Percentiles rank a stretch among this genome's conserved stretches.
Conservation (phyloP, 1,140 invertebrate species). For the Caenorhabditis tropicalis region DNA sequence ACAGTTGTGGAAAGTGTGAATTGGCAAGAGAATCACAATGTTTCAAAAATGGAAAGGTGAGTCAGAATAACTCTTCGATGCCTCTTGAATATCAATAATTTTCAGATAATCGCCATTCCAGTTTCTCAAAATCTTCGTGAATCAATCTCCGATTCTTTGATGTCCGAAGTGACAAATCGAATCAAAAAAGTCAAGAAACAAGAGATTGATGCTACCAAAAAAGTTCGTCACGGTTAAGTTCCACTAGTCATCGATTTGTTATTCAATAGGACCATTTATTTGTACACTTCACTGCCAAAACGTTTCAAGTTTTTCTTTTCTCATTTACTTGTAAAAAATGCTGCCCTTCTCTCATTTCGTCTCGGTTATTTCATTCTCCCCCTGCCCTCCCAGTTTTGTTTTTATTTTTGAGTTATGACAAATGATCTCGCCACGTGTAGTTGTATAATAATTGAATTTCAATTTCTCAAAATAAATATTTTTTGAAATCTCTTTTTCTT, state of each 20-base stretch:
- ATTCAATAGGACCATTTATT: background rate
- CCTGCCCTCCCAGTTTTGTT: too few relatives aligned
- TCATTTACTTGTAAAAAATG: constrained; percentile 30
- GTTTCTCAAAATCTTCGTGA: constrained; percentile 41
- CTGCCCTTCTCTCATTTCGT: background rate
- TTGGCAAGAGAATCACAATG: constrained; percentile 45
- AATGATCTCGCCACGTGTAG: constrained; percentile 27
- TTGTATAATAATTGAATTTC: background rate
- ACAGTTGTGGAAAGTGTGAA: constrained; percentile 57
- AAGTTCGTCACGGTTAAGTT: background rate
- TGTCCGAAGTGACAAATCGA: constrained; percentile 8
- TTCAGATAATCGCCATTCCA: constrained; percentile 37
- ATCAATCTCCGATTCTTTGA: constrained; percentile 40
- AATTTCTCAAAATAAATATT: constrained; percentile 15
- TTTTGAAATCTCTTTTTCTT: background rate
- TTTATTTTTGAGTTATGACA: constrained; percentile 8
- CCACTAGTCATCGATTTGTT: background rate
- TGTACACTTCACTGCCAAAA: constrained; percentile 5
- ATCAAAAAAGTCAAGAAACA: constrained; percentile 19
- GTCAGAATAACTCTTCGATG: background rate
- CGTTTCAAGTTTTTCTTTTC: background rate
- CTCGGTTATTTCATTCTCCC: background rate
- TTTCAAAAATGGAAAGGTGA: constrained; percentile 52
- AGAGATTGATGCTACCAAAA: constrained; percentile 16
- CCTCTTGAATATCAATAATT: background rate